Conservation (phyloP, 2,113 vertebrate genomes). For the Phodopus roborovskii region DNA sequence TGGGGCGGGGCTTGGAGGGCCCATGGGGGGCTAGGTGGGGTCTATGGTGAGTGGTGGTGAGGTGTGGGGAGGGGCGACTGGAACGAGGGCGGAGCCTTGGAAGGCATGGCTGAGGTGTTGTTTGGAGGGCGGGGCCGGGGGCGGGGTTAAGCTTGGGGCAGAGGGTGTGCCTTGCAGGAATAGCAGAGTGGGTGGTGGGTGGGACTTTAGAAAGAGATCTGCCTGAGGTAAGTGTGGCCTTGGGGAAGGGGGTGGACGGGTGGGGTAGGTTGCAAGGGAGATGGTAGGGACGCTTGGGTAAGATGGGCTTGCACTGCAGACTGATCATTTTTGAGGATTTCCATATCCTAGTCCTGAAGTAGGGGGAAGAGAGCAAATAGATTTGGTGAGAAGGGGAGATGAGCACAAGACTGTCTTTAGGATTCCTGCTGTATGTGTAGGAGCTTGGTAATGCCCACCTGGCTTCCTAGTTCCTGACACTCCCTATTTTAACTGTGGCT, state of each 20-base stretch:
- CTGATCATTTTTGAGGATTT: background rate
- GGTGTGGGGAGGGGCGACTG: background rate
- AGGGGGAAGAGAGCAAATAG: background rate
- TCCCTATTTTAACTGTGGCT: background rate
- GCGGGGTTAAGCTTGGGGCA: background rate
- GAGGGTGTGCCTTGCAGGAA: background rate
- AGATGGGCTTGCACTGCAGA: background rate
- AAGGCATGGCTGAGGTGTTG: background rate
- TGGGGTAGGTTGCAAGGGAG: background rate
- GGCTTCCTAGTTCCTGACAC: background rate
- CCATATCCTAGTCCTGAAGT: background rate
- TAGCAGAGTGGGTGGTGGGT: background rate
- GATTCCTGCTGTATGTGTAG: background rate
- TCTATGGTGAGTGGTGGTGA: background rate
- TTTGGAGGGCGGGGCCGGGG: background rate
- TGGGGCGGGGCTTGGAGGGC: background rate
- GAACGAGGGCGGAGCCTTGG: rapidly evolving
- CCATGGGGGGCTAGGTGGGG: background rate
- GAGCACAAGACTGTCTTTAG: background rate
- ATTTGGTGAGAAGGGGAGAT: background rate
- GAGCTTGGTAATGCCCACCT: background rate
- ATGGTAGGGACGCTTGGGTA: background rate
- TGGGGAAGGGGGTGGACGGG: background rate
- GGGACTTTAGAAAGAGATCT: background rate
- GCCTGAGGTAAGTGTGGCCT: too few species aligned